Percentiles rank a stretch among this genome's conserved stretches.
phyloP scores from a whole-genome alignment of 1,140 invertebrate genomes.

The Brachystomella parvula region DNA sequence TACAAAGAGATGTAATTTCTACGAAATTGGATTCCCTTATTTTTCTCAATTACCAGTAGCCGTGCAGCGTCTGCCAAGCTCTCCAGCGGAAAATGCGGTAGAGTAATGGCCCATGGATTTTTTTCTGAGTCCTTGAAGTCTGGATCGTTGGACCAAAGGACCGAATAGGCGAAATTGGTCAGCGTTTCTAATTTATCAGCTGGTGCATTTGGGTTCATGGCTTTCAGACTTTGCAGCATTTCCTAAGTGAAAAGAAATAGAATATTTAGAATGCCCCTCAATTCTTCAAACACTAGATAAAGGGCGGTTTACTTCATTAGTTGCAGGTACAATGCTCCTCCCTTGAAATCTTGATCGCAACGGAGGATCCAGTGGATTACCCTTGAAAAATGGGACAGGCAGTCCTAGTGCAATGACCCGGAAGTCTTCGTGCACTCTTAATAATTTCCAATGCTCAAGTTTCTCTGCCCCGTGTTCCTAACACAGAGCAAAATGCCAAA shows the following conservation, averaged over 20 bases:
- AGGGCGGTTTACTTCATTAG: constrained; percentile 53
- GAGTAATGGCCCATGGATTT: constrained; percentile 33
- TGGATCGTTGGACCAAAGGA: constrained; percentile 46
- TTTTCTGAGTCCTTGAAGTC: constrained; percentile 29
- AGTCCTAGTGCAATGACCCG: constrained; percentile 82
- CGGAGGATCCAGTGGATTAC: constrained; percentile 91
- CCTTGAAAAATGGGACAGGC: constrained; percentile 76
- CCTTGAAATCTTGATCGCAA: constrained; percentile 86
- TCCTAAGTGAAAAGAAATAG: constrained; percentile 19
- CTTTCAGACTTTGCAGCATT: constrained; percentile 23
- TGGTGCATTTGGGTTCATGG: constrained; percentile 48
- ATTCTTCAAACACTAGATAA: not conserved
- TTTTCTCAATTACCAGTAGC: constrained; percentile 58
- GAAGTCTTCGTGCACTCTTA: constrained; percentile 84
- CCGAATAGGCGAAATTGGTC: constrained; percentile 64
- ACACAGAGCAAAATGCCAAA: constrained; percentile 9
- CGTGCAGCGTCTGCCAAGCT: constrained; percentile 59
- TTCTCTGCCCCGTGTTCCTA: constrained; percentile 69
- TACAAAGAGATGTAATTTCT: not conserved
- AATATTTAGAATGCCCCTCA: not conserved
- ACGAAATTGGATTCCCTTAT: not conserved
- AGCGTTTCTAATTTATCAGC: constrained; percentile 56
- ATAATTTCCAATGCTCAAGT: constrained; percentile 74
- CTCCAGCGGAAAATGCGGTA: constrained; percentile 87
- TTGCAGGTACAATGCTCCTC: constrained; percentile 60